Base-by-base conservation (phyloP, 2,113 vertebrate species). In the Pomatostomus ruficeps region DNA sequence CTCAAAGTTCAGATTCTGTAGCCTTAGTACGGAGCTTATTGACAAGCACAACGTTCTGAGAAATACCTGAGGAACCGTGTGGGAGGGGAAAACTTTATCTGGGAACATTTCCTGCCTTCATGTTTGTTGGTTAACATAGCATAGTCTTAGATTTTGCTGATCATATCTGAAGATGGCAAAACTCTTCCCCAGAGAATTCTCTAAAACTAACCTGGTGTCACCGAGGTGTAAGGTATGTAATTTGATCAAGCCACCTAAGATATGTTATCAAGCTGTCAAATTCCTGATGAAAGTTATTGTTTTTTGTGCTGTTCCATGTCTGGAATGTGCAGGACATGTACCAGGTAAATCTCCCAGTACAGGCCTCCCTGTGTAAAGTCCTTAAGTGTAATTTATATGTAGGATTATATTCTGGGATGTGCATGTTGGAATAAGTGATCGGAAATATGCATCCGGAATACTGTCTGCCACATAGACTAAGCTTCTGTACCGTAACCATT, bases 291-390 rank as follows among this genome's bases (percentile, higher is more conserved):
- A 96, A 97, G 98, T 97, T 98, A 95, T 99, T 98, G 97, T 99
- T 96, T 99, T 98, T 98, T 99, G 97, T 99, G 98, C 98, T 99
- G 98, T 98, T 98, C 98, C 97, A 90, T 98, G 97, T 98, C 98
- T 98, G 98, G 98, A 98, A 98, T 99, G 97, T 98, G 97, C 98
- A 99, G 99, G 99, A 99, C 98, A 98, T 99, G 98, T 98, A 99
- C 97, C 98, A 99, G 99, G 99, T 99, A 99, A 99, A 98, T 98
- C 89, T 95, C 94, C 96, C 97, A 98, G 97, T 97, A 91, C 91
- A 98, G 98, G 98, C 97, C 58, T 89, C 92, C 61, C 85, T 84
- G 82, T 97, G 97, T 97, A 96, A 96, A 91, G 88, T 95, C 96
- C 94, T 97, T 95, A 88, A 90, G 21, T 97, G 91, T 98, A 89